phyloP scores from a whole-genome alignment of 35 echinoderm and acorn worm genomes.

The Lytechinus pictus region DNA sequence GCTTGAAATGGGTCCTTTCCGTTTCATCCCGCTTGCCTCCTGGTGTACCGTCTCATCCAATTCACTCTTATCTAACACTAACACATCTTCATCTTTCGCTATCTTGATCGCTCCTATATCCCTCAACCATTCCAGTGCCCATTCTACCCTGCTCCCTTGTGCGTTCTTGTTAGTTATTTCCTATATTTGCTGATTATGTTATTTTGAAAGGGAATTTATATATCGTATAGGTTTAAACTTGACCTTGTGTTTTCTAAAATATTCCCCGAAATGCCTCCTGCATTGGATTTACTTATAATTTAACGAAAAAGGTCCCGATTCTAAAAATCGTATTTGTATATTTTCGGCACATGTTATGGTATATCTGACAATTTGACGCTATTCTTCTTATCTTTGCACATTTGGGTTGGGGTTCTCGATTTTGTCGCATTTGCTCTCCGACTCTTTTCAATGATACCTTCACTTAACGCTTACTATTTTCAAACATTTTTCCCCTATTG shows the following conservation, averaged over 20 bases:
- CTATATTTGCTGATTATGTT: not conserved
- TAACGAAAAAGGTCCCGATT: no score
- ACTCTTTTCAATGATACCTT: not conserved
- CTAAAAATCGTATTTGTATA: no score
- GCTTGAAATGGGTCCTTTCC: conserved; percentile 1
- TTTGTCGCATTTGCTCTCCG: not conserved
- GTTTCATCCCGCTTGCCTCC: not conserved
- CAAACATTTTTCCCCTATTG: not conserved
- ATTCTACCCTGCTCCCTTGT: no score
- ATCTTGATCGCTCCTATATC: no score
- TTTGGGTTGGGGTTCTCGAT: not conserved
- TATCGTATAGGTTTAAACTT: no score
- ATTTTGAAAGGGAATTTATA: not conserved
- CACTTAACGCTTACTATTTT: not conserved
- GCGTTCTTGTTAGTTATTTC: not conserved
- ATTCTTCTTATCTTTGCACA: no score
- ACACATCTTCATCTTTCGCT: not conserved
- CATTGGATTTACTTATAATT: no score
- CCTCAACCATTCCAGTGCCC: no score
- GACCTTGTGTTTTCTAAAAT: no score
- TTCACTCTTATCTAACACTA: not conserved
- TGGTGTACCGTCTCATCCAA: not conserved
- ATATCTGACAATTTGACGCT: no score
- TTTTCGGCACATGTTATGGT: no score
- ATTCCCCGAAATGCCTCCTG: no score